Evolutionary conservation across 2,113 vertebrate species (phyloP).

Genomic region (Haplotaxodon microlepis): DNA sequence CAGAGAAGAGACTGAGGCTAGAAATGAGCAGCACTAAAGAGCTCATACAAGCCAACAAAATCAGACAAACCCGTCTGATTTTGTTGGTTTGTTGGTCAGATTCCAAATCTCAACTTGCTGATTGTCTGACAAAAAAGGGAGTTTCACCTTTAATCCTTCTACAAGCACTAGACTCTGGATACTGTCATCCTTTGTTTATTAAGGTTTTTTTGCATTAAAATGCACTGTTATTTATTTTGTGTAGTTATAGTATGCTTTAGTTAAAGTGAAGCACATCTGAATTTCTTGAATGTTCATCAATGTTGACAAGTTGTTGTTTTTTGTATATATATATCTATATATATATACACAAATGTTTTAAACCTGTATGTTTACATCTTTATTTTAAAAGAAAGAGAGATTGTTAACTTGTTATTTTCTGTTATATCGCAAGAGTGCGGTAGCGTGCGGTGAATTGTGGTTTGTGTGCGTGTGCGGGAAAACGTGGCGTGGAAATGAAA

Average conservation of each 20-base stretch:
- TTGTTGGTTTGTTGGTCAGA: background rate
- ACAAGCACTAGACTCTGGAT: background rate
- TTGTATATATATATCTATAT: too few relatives aligned
- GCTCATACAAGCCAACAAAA: background rate
- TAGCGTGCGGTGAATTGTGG: background rate
- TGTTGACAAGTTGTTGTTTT: too few relatives aligned
- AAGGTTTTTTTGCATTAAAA: background rate
- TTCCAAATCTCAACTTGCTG: background rate
- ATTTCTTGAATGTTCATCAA: too few relatives aligned
- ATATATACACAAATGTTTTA: background rate
- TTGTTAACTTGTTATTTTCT: background rate
- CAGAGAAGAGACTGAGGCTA: background rate
- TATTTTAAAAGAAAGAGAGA: background rate
- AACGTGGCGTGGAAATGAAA: background rate
- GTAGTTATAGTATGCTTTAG: background rate
- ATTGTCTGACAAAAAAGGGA: background rate
- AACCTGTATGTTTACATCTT: background rate
- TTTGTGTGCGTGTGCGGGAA: background rate
- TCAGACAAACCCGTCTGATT: background rate
- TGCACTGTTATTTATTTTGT: background rate
- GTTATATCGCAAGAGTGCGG: background rate
- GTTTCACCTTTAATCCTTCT: background rate
- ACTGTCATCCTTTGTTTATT: background rate
- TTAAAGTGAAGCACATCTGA: too few relatives aligned
- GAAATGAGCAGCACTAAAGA: background rate